A percentile compares a stretch with the other conserved stretches of the same genome.
These are phyloP conservation scores for Chelonia mydas DNA, from an alignment of 2,797 vertebrate genomes.

Conservation along the genomic window DNA sequence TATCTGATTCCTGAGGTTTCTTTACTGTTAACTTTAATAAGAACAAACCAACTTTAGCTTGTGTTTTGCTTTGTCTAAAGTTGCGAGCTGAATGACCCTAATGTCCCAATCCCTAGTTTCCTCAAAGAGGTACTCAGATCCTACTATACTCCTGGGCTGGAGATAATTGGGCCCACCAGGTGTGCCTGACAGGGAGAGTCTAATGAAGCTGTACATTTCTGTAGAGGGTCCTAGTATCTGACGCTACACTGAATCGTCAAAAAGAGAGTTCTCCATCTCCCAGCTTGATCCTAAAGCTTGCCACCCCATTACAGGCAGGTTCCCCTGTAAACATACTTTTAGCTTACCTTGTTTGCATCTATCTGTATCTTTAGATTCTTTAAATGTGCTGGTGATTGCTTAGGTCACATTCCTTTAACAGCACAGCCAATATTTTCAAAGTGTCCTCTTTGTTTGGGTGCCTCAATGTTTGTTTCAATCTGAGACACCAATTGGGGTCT, in stretches of 20 bases:
- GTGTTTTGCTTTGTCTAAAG: neutral
- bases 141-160: neutral
- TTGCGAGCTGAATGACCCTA: neutral
- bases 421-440: accelerated
- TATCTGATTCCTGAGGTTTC: neutral
- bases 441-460: neutral
- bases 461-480: neutral
- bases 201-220: neutral
- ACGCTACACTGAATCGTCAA: slow-evolving; percentile 27
- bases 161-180: neutral
- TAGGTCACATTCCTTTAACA: neutral
- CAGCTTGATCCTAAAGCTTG: slow-evolving; percentile 19
- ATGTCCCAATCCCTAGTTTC: neutral
- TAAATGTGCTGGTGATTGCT: neutral
- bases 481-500: neutral
- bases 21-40: neutral
- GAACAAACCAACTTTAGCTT: neutral
- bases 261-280: slow-evolving; percentile 35
- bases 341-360: neutral
- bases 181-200: neutral
- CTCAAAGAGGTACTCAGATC: neutral
- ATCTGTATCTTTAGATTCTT: neutral
- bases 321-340: neutral
- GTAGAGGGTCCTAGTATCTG: neutral
- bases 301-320: neutral